phyloP scores from a whole-genome alignment of 2,888 invertebrate species.

The Scaptomyza cyrtandrae region DNA sequence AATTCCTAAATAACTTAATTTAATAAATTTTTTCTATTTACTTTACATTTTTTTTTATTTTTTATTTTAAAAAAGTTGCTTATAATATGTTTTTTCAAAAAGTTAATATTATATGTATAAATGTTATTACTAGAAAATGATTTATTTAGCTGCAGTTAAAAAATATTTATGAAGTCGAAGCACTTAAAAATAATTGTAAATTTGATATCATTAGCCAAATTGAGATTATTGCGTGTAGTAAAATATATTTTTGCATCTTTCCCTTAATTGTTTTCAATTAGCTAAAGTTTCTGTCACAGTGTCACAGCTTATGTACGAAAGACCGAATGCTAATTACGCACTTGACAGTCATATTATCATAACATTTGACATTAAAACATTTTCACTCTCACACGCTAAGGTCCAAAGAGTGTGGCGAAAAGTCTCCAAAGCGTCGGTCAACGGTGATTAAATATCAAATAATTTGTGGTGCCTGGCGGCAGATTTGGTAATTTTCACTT shows the following conservation, averaged over 20 bases:
- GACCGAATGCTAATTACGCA: constrained; percentile 48
- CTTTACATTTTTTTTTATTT: no score
- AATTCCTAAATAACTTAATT: no score
- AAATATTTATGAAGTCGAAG: constrained; percentile 8
- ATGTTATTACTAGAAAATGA: not conserved
- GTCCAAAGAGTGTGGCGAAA: constrained; percentile 7
- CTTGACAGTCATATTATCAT: constrained; percentile 22
- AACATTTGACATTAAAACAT: constrained; percentile 20
- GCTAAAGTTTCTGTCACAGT: constrained; percentile 8
- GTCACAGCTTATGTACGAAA: not conserved
- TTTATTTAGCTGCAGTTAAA: not conserved
- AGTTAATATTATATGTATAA: no score
- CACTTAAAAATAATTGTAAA: constrained; percentile 23
- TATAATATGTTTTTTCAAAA: no score
- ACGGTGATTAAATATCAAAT: constrained; percentile 57
- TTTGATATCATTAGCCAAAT: constrained; percentile 21
- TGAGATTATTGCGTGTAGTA: constrained; percentile 44
- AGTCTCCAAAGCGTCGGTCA: constrained; percentile 11
- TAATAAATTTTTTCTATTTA: no score
- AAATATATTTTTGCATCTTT: constrained; percentile 41
- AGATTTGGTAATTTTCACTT: constrained; percentile 65
- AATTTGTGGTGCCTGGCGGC: constrained; percentile 38
- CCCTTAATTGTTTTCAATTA: constrained; percentile 61
- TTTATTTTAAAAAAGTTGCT: no score
- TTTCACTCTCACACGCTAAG: constrained; percentile 10